These are phyloP conservation scores for Chaitophorus viminalis DNA, from an alignment of 2,888 invertebrate genomes.

Conservation along the genomic window DNA sequence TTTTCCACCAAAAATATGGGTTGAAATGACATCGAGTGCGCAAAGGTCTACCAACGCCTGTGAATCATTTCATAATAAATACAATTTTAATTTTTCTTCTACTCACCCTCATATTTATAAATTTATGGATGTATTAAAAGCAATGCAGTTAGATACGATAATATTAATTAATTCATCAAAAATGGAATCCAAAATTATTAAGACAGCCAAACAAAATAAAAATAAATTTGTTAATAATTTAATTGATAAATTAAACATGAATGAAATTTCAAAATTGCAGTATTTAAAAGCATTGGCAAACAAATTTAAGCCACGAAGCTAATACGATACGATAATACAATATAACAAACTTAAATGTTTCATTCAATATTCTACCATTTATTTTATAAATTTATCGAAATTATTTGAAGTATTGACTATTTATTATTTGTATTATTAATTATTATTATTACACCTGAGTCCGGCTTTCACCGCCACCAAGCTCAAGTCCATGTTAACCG, in stretches of 20 bases:
- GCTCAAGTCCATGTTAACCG: conserved; percentile 45
- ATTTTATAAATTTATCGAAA: too few species aligned
- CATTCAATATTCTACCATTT: too few species aligned
- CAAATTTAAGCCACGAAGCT: too few species aligned
- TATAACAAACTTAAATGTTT: too few species aligned
- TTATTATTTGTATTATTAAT: too few species aligned
- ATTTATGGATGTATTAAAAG: not conserved
- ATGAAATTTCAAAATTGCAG: too few species aligned
- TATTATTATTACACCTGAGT: conserved; percentile 7
- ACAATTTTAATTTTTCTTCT: not conserved
- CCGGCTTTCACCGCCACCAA: conserved; percentile 49
- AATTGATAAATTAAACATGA: too few species aligned
- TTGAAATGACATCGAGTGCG: not conserved
- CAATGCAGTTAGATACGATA: not conserved
- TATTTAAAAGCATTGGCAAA: too few species aligned
- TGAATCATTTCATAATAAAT: not conserved
- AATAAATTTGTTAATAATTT: not conserved
- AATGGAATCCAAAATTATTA: not conserved
- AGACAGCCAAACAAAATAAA: not conserved
- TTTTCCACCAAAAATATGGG: not conserved
- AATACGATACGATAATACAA: too few species aligned
- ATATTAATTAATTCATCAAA: not conserved
- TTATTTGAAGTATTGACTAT: too few species aligned
- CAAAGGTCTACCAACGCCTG: not conserved
- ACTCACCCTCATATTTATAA: not conserved